Conservation (phyloP, 2,113 vertebrate genomes). For the Albula goreensis region DNA sequence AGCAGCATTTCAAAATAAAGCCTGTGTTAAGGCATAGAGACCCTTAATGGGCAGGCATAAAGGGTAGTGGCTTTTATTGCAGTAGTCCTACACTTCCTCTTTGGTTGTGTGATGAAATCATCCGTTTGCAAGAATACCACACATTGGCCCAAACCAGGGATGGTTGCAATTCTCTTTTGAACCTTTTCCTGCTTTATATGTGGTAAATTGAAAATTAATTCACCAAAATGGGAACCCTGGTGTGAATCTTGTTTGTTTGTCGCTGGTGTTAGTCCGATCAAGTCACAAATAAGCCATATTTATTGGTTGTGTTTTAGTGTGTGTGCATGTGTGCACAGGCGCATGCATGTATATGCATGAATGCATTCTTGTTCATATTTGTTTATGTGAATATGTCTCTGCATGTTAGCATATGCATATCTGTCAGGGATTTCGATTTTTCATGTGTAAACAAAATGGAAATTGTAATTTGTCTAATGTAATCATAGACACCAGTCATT, state of each 20-base stretch:
- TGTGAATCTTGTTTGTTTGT: neutral
- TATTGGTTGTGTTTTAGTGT: neutral
- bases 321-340: neutral
- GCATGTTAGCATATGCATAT: too few relatives aligned
- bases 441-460: too few relatives aligned
- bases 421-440: too few relatives aligned
- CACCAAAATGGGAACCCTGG: neutral
- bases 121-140: constrained; percentile 7
- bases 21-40: neutral
- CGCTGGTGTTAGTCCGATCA: neutral
- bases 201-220: neutral
- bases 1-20: neutral
- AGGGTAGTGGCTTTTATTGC: neutral
- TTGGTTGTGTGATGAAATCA: neutral
- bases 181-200: neutral
- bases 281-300: neutral
- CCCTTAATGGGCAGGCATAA: neutral
- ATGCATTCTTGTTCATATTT: neutral
- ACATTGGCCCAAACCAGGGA: constrained; percentile 10
- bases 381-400: neutral
- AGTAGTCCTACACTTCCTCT: neutral
- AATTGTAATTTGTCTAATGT: too few relatives aligned
- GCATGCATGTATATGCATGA: neutral
- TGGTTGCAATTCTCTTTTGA: neutral
- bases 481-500: too few relatives aligned